These are phyloP conservation scores for Charadrius vociferus DNA, from an alignment of 2,113 vertebrate genomes.

Conservation along the genomic window DNA sequence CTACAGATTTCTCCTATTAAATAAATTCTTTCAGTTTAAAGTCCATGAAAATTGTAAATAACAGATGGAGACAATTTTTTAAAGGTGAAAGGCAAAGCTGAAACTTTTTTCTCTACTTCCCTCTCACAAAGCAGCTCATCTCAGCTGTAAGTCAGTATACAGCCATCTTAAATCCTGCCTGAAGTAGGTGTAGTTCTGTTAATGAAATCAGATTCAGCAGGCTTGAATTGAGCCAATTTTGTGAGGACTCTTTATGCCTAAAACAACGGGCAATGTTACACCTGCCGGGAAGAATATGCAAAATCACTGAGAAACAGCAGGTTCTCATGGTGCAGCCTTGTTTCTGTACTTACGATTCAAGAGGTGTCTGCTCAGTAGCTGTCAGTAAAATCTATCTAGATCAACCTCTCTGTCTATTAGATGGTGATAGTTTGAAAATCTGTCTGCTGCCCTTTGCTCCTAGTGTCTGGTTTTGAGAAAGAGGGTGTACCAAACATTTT, in stretches of 20 bases:
- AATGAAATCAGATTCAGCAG: background rate
- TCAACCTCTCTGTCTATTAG: background rate
- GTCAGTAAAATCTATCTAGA: background rate
- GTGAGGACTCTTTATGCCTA: background rate
- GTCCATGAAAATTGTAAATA: background rate
- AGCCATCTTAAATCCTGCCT: background rate
- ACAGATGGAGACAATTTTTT: background rate
- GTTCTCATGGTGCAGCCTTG: background rate
- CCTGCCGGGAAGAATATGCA: background rate
- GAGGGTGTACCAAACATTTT: background rate
- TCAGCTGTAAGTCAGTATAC: background rate
- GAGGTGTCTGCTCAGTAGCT: background rate
- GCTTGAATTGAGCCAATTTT: background rate
- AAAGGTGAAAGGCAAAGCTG: background rate
- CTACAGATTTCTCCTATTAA: background rate
- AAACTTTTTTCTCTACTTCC: background rate
- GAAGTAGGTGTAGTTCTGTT: background rate
- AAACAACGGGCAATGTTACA: background rate
- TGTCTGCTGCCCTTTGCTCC: background rate
- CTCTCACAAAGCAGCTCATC: background rate
- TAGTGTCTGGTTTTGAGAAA: background rate
- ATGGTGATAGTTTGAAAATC: background rate
- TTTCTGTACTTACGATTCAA: background rate
- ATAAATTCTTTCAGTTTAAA: background rate
- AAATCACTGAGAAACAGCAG: background rate